phyloP scores from a whole-genome alignment of 2,797 vertebrate genomes.

The Acropternis orthonyx region DNA sequence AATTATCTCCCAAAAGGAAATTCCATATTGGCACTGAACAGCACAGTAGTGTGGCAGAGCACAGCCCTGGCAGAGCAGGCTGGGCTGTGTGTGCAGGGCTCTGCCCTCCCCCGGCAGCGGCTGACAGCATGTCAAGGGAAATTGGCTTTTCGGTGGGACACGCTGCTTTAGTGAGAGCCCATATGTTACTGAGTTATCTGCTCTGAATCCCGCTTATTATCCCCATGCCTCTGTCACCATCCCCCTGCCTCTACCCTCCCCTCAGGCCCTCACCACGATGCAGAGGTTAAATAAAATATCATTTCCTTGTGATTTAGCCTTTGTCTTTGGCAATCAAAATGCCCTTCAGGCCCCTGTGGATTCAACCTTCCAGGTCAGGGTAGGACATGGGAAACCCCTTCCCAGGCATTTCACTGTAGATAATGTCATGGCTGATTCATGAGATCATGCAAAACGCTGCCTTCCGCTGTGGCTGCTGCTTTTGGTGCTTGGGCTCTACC shows the following conservation, averaged over 20 bases:
- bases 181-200: constrained; percentile 60
- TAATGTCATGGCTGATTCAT: constrained; percentile 70
- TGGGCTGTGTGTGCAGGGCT: not conserved
- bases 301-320: constrained; percentile 71
- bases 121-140: not conserved
- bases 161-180: constrained; percentile 30
- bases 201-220: constrained; percentile 57
- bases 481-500: not conserved
- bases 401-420: constrained; percentile 69
- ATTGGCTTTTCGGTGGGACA: not conserved
- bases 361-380: constrained; percentile 67
- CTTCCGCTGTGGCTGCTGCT: constrained; percentile 16
- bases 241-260: not conserved
- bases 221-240: constrained; percentile 11
- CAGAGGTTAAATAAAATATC: constrained; percentile 73
- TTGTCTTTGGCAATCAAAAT: constrained; percentile 69
- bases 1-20: constrained; percentile 10
- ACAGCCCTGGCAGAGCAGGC: not conserved
- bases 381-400: constrained; percentile 75
- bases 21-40: not conserved
- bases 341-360: constrained; percentile 56
- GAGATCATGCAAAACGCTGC: constrained; percentile 22
- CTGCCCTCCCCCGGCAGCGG: not conserved
- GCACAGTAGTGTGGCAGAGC: not conserved
- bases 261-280: not conserved